phyloP scores from a whole-genome alignment of 2,113 vertebrate species.

The Seriola aureovittata region DNA sequence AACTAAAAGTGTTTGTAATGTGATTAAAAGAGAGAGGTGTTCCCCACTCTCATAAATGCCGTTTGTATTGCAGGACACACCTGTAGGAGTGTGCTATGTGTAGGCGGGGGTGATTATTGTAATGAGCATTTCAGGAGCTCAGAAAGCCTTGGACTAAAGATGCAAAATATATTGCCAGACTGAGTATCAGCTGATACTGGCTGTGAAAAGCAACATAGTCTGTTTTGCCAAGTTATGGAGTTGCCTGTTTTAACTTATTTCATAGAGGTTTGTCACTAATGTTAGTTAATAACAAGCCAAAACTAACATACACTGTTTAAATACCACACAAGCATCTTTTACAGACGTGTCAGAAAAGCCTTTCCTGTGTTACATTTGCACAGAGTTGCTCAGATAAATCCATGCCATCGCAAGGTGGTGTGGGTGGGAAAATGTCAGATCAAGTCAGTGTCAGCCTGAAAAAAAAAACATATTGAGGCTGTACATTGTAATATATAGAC shows the following conservation, averaged over 20 bases:
- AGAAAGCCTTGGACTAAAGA: background rate
- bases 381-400: slow-evolving; percentile 1
- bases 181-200: background rate
- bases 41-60: slow-evolving; percentile 35
- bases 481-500: slow-evolving; percentile 3
- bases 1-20: slow-evolving; percentile 25
- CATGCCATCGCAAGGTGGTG: slow-evolving; percentile 24
- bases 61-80: slow-evolving; percentile 39
- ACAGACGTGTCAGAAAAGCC: background rate
- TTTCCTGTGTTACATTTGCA: slow-evolving; percentile 24
- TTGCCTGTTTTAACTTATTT: background rate
- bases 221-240: background rate
- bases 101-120: background rate
- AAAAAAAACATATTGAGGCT: slow-evolving; percentile 1
- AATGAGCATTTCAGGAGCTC: slow-evolving; percentile 7
- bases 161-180: background rate
- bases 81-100: slow-evolving; percentile 21
- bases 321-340: background rate
- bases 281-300: background rate
- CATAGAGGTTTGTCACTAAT: background rate
- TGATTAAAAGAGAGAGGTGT: slow-evolving; percentile 51
- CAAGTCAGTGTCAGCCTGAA: slow-evolving; percentile 2
- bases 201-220: background rate
- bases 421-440: slow-evolving; percentile 29
- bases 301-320: background rate